These are phyloP conservation scores for Ceryle rudis DNA, from an alignment of 2,797 vertebrate species.

Conservation along the genomic window DNA sequence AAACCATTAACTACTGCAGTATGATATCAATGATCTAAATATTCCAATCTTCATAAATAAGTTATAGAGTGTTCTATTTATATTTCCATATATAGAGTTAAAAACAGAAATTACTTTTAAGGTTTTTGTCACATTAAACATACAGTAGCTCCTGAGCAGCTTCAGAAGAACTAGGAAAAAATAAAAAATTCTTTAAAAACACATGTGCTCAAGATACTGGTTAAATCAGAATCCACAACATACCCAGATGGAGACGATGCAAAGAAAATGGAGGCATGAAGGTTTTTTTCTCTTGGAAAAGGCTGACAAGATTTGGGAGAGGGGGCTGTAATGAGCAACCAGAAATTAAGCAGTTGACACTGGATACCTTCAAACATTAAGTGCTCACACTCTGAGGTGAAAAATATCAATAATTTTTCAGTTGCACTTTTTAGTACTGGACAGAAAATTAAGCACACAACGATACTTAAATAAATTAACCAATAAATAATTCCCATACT, in stretches of 20 bases:
- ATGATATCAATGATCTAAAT: background rate
- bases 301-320: background rate
- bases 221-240: background rate
- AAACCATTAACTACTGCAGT: background rate
- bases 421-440: background rate
- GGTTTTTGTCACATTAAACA: background rate
- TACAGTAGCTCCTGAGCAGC: background rate
- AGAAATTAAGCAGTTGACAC: background rate
- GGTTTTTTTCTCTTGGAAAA: background rate
- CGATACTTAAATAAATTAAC: background rate
- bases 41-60: conserved; percentile 19
- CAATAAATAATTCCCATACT: background rate
- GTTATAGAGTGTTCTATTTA: conserved; percentile 3
- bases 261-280: background rate
- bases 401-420: background rate
- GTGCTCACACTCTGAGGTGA: background rate
- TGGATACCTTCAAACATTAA: background rate
- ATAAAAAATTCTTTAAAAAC: background rate
- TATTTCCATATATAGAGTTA: background rate
- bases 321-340: background rate
- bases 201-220: background rate
- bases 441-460: background rate
- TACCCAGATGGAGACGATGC: background rate
- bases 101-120: background rate
- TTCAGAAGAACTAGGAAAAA: background rate